phyloP scores from a whole-genome alignment of 2,888 invertebrate species.

The Orthosia gracilis region DNA sequence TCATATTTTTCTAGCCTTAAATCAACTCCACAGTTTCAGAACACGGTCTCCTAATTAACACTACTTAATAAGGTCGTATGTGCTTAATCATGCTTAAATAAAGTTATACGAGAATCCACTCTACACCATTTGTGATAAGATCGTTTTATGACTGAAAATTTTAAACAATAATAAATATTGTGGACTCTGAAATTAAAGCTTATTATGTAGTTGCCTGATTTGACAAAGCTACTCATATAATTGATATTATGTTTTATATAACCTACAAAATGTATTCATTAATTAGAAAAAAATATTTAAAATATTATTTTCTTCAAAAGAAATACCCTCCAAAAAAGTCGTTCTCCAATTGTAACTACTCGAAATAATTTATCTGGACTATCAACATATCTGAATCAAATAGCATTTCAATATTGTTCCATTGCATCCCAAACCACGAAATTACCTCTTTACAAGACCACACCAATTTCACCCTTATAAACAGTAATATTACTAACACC shows the following conservation, averaged over 20 bases:
- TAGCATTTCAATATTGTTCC: constrained; percentile 29
- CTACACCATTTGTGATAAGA: not conserved
- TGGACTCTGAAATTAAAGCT: not conserved
- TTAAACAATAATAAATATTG: not conserved
- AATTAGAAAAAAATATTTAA: not conserved
- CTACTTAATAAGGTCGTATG: constrained; percentile 30
- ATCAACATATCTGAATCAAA: constrained; percentile 25
- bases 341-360: not conserved
- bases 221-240: not conserved
- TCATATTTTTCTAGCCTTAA: not conserved
- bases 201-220: not conserved
- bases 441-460: constrained; percentile 7
- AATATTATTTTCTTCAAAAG: too few species aligned
- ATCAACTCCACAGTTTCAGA: constrained; percentile 27
- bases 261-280: too few species aligned
- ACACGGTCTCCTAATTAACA: constrained; percentile 31
- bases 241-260: not conserved
- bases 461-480: constrained; percentile 37
- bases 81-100: constrained; percentile 13
- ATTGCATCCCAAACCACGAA: constrained; percentile 6
- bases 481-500: constrained; percentile 12
- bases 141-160: not conserved
- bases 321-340: too few species aligned
- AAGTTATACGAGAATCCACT: constrained; percentile 7
- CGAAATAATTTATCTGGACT: not conserved